phyloP scores from a whole-genome alignment of 2,888 invertebrate species.

The Pyrrhosoma nymphula region DNA sequence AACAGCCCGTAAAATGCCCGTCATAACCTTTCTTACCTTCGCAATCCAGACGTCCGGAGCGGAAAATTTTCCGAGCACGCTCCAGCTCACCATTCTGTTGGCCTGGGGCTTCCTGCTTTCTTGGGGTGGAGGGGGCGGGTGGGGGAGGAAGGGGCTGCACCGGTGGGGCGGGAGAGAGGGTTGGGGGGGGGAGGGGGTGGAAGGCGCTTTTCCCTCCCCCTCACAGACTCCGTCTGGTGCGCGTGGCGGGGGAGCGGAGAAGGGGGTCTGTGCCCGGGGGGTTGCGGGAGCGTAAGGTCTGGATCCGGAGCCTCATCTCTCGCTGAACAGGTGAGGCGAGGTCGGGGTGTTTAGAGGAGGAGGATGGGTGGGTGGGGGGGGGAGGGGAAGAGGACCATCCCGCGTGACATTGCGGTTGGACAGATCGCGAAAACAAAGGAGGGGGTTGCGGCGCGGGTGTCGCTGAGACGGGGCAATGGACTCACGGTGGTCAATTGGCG shows the following conservation, averaged over 20 bases:
- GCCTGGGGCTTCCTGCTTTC: slow-evolving; percentile 15
- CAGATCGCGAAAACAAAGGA: background rate
- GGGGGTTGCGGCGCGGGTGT: background rate
- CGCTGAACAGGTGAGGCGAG: slow-evolving; percentile 41
- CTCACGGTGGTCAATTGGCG: background rate
- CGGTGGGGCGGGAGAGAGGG: background rate
- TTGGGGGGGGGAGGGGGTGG: background rate
- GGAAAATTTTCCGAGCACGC: slow-evolving; percentile 65
- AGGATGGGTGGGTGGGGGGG: background rate
- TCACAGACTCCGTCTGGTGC: background rate
- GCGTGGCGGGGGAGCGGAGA: background rate
- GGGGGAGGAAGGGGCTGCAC: background rate
- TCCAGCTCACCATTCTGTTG: slow-evolving; percentile 17
- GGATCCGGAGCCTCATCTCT: slow-evolving; percentile 10
- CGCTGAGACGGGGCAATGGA: background rate
- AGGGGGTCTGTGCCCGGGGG: background rate
- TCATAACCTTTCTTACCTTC: slow-evolving; percentile 19
- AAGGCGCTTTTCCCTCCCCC: slow-evolving; percentile 5
- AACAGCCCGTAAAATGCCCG: slow-evolving; percentile 2
- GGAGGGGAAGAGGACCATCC: background rate
- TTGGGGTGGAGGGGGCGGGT: background rate
- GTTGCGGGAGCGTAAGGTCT: background rate
- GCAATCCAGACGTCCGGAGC: background rate
- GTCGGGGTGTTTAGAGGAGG: slow-evolving; percentile 17
- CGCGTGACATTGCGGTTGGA: background rate